Percentiles rank a stretch among this genome's conserved stretches.
Evolutionary conservation across 2,888 invertebrate species (phyloP).

Genomic region (Dysmachus trigonus): DNA sequence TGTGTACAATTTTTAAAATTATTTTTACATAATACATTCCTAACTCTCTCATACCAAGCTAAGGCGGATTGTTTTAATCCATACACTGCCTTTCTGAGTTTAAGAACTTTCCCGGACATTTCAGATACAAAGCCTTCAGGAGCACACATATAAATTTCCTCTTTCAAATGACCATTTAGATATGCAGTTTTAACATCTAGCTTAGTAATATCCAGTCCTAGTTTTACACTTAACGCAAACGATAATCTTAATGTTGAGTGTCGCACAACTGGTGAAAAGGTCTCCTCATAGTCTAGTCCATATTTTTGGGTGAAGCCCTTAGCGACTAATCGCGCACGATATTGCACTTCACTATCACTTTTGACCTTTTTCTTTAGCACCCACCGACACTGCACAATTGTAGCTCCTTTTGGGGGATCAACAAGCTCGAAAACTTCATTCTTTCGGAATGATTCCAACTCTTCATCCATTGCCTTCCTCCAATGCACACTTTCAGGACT

Average conservation of each 20-base stretch:
- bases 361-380: background rate
- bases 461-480: no score
- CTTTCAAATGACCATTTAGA: background rate
- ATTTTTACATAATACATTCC: background rate
- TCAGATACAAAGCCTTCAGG: background rate
- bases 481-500: no score
- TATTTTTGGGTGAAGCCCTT: background rate
- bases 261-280: constrained; percentile 37
- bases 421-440: background rate
- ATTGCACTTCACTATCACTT: background rate
- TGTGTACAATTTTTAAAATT: background rate
- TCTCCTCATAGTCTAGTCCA: background rate
- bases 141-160: background rate
- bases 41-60: background rate
- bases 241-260: constrained; percentile 47
- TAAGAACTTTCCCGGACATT: background rate
- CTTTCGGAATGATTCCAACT: no score
- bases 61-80: background rate
- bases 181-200: background rate
- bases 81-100: background rate
- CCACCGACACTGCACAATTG: background rate
- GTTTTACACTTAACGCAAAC: background rate
- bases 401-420: background rate
- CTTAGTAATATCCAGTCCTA: background rate
- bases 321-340: background rate